Percentiles rank a stretch among this genome's conserved stretches.
Evolutionary conservation across 2,113 vertebrate species (phyloP).

Genomic region (Jaculus jaculus): DNA sequence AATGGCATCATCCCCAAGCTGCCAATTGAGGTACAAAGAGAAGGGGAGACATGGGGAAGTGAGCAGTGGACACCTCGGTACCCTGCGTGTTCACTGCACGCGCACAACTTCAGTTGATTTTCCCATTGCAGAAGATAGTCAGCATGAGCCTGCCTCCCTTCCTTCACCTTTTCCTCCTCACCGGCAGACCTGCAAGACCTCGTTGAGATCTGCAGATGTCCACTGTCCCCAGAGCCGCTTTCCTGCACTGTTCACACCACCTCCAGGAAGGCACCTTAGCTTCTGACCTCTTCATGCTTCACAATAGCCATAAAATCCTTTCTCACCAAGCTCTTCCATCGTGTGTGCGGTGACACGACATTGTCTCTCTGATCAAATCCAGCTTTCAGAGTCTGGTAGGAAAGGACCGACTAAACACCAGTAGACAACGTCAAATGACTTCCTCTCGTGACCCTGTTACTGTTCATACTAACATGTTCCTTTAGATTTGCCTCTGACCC

Average conservation of each 20-base stretch:
- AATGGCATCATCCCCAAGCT: background rate
- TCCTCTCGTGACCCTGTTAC: background rate
- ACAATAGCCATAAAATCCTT: background rate
- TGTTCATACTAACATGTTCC: background rate
- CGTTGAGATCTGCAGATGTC: rapidly evolving
- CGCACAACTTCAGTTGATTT: background rate
- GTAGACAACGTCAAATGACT: background rate
- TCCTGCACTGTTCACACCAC: background rate
- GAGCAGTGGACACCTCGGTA: background rate
- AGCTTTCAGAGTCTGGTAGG: background rate
- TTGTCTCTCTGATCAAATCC: background rate
- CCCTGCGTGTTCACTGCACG: background rate
- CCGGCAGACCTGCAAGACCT: background rate
- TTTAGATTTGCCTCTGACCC: background rate
- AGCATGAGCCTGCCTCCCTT: background rate
- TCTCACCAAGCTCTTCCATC: background rate
- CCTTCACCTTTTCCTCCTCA: background rate
- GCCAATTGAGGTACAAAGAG: background rate
- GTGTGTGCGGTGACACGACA: too few relatives aligned
- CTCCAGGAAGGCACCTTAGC: background rate
- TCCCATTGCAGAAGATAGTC: background rate
- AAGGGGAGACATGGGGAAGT: background rate
- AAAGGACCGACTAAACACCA: background rate
- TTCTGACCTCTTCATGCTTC: background rate
- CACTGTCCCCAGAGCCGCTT: rapidly evolving